Percentiles rank a stretch among this genome's conserved stretches.
Evolutionary conservation across 2,797 vertebrate species (phyloP).

Genomic region (Malurus splendens): DNA sequence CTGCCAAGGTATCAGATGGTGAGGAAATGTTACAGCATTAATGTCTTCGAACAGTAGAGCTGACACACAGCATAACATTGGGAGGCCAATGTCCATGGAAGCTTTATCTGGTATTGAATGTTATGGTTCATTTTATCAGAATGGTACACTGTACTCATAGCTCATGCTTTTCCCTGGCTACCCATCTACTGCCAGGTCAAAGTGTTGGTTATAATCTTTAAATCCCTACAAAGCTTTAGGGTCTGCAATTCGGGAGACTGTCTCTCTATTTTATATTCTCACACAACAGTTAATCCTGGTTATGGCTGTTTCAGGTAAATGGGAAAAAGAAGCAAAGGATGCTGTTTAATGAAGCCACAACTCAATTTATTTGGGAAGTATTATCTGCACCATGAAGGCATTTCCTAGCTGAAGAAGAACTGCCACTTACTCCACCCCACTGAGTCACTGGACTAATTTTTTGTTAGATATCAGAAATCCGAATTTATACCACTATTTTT

Average conservation of each 20-base stretch:
- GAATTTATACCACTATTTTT: not conserved
- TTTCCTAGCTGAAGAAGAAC: not conserved
- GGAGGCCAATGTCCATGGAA: conserved; percentile 43
- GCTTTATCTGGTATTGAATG: conserved; percentile 22
- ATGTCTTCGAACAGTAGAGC: not conserved
- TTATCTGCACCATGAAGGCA: not conserved
- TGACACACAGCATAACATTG: not conserved
- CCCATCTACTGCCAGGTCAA: conserved; percentile 21
- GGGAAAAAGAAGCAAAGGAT: not conserved
- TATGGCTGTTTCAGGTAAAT: conserved; percentile 11
- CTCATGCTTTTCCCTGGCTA: not conserved
- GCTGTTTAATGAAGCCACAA: conserved; percentile 9
- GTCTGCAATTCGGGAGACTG: not conserved
- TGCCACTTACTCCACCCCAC: not conserved
- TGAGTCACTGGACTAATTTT: not conserved
- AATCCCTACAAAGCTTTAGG: conserved; percentile 37
- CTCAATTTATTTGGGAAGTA: not conserved
- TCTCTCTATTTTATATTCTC: conserved; percentile 9
- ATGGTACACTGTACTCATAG: not conserved
- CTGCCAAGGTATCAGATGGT: not conserved
- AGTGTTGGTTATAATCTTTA: conserved; percentile 51
- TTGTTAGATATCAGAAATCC: not conserved
- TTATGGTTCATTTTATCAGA: conserved; percentile 55
- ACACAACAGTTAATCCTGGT: not conserved
- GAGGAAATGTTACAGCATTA: not conserved